Percentiles rank a stretch among this genome's conserved stretches.
phyloP scores from a whole-genome alignment of 2,797 vertebrate genomes.

The Molossus molossus region DNA sequence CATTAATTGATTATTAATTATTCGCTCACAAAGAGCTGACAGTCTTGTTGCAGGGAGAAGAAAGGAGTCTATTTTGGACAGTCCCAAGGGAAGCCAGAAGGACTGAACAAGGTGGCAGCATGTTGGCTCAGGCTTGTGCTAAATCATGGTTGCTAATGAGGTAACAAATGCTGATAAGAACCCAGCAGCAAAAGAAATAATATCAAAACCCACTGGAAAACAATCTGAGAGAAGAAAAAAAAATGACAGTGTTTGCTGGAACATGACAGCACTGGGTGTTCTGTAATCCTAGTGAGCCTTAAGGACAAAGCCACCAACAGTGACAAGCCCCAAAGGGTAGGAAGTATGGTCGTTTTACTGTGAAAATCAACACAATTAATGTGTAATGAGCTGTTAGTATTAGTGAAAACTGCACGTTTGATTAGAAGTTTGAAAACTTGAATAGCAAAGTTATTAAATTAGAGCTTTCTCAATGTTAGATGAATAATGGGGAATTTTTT shows the following conservation, averaged over 20 bases:
- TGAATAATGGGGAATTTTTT: neutral
- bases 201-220: slow-evolving; percentile 19
- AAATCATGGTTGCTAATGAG: slow-evolving; percentile 68
- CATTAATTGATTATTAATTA: slow-evolving; percentile 68
- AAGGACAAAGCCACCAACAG: neutral
- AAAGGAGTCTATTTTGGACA: neutral
- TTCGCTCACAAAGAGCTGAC: neutral
- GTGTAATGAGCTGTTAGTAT: neutral
- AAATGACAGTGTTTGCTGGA: neutral
- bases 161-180: slow-evolving; percentile 28
- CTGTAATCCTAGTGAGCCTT: neutral
- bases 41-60: neutral
- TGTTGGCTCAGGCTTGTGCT: neutral
- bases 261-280: neutral
- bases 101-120: neutral
- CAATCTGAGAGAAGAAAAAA: slow-evolving; percentile 27
- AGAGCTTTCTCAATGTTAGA: neutral
- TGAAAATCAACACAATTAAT: slow-evolving; percentile 35
- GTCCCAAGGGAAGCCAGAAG: slow-evolving; percentile 22
- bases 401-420: neutral
- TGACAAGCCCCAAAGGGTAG: neutral
- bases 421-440: slow-evolving; percentile 31
- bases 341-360: neutral
- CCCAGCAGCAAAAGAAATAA: slow-evolving; percentile 27
- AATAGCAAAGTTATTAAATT: slow-evolving; percentile 47